These are phyloP conservation scores for Rhinatrema bivittatum DNA, from an alignment of 2,797 vertebrate genomes.

Conservation along the genomic window DNA sequence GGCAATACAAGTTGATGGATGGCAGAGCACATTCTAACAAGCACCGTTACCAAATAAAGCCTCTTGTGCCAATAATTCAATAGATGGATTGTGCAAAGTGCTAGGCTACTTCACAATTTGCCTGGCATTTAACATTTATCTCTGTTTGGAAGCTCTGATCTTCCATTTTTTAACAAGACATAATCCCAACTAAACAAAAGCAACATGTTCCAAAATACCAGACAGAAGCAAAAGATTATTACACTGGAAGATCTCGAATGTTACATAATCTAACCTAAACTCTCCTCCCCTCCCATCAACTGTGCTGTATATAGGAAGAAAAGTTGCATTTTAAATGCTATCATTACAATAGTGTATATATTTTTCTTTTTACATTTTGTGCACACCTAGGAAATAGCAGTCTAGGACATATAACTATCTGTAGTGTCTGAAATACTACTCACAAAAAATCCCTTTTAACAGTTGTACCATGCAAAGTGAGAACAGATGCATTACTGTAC, in stretches of 20 bases:
- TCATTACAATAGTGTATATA: neutral
- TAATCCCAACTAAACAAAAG: conserved; percentile 11
- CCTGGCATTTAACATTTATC: conserved; percentile 31
- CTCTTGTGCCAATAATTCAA: conserved; percentile 34
- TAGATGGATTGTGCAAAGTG: conserved; percentile 20
- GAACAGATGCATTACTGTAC: too few species aligned
- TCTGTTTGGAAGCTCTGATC: conserved; percentile 21
- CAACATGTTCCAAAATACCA: conserved; percentile 1
- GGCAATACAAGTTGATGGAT: conserved; percentile 40
- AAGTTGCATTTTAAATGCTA: neutral
- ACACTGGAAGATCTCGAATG: neutral
- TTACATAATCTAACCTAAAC: conserved; percentile 7
- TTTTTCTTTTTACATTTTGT: conserved; percentile 2
- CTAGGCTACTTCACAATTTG: conserved; percentile 22
- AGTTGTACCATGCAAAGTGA: too few species aligned
- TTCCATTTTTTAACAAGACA: conserved; percentile 14
- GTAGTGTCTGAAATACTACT: too few species aligned
- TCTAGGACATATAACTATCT: too few species aligned
- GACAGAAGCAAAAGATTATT: neutral
- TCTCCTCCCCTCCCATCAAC: too few species aligned
- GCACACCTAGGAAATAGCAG: too few species aligned
- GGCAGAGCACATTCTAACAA: conserved; percentile 35
- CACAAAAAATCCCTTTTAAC: too few species aligned
- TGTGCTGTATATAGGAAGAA: neutral
- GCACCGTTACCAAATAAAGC: conserved; percentile 40